Base-by-base conservation (phyloP, 2,797 vertebrate species). In the Paguma larvata region DNA sequence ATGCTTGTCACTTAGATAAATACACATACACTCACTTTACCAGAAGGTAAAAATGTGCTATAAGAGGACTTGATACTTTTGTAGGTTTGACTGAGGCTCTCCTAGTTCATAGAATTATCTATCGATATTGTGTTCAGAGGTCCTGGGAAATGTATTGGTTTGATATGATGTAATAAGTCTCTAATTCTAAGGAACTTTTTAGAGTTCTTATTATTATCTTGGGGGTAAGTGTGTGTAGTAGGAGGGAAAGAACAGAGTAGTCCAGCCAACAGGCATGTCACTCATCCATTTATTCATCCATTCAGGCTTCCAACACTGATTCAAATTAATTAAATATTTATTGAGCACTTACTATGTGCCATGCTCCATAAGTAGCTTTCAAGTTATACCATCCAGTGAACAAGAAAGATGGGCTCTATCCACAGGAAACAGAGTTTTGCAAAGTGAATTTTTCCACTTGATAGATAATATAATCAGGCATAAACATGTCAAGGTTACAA, bases 391-490 rank as follows among this genome's bases (percentile, higher is more conserved):
- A 48, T 80, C 65, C 6, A 48, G 72, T 94, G 86, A 91, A 63
- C 38, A 80, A 94, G 34, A 38, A 27, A 89, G 41, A 77, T 82
- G 23, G 32, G 53, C 32, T 91, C 41, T 93, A 72, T 67, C 23
- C 25, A 84, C 32, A 85, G 38, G 72, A 95, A 95, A 92, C 32
- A 75, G 34, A 75, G 34, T 85, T 97, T 91, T 93, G 23, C 19
- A 84, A 84, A 91, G 56, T 82, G 63, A 73, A 46, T 82, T 62
- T 97, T 97, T 89, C 75, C 41, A 80, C 32, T 93, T 86, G 59
- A 48, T 95, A 44, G 51, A 1, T 96, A 91, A 84, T 85, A 53
- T 94, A 89, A 88, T 95, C 80, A 94, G 30, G 70, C 41, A 88
- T 73, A 79, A 96, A 85, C 73, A 91, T 53, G n/a, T 51, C 62